Percentiles rank a stretch among this genome's conserved stretches.
These are phyloP conservation scores for Pterophyllum scalare DNA, from an alignment of 2,113 vertebrate genomes.

Conservation along the genomic window DNA sequence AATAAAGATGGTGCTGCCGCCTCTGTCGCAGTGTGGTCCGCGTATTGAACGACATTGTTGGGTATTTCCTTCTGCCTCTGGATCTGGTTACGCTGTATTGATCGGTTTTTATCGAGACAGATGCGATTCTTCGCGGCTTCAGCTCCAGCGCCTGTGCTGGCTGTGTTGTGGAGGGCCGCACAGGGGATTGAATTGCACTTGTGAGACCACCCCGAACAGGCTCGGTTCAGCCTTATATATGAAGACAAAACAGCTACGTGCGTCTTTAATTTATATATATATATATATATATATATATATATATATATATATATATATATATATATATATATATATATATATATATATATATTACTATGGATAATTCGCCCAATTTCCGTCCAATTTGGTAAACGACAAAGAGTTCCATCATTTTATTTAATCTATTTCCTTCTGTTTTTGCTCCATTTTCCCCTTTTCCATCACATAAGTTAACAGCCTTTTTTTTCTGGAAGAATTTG, in stretches of 20 bases:
- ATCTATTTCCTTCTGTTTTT: not conserved
- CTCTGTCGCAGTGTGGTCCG: constrained; percentile 79
- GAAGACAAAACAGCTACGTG: not conserved
- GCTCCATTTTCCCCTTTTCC: not conserved
- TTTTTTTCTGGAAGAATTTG: not conserved
- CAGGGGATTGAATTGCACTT: constrained; percentile 86
- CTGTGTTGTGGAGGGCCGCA: constrained; percentile 85
- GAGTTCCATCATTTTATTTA: not conserved
- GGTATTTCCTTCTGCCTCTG: constrained; percentile 90
- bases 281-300: no score
- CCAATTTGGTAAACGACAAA: not conserved
- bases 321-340: no score
- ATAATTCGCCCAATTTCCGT: constrained; percentile 1
- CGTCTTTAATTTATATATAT: not conserved
- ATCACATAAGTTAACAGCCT: not conserved
- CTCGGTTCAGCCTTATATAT: constrained; percentile 18
- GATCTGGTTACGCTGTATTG: constrained; percentile 96
- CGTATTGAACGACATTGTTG: constrained; percentile 84
- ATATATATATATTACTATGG: no score
- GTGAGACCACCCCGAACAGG: constrained; percentile 85
- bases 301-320: no score
- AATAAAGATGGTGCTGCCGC: constrained; percentile 56
- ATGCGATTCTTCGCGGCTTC: constrained; percentile 87
- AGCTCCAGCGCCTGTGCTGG: constrained; percentile 84
- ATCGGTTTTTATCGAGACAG: constrained; percentile 96